A percentile compares a stretch with the other conserved stretches of the same genome.
These are phyloP conservation scores for Neotragus moschatus DNA, from an alignment of 2,113 vertebrate genomes.

Conservation along the genomic window DNA sequence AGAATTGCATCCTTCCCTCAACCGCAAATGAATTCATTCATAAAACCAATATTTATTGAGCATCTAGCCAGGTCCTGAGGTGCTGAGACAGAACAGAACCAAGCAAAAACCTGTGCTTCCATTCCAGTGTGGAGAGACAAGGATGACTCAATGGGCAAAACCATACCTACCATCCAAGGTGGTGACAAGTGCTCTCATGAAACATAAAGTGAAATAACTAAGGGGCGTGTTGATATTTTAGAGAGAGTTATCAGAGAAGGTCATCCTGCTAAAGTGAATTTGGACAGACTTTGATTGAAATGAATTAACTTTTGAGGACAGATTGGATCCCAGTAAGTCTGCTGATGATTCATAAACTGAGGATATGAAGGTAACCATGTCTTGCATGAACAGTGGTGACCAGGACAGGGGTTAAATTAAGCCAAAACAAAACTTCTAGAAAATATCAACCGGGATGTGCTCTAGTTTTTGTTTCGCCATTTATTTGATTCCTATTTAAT, in stretches of 20 bases:
- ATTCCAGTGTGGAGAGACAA: background rate
- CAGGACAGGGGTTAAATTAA: background rate
- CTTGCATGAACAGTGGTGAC: background rate
- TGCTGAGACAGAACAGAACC: background rate
- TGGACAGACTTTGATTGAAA: background rate
- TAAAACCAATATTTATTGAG: background rate
- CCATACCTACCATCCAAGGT: background rate
- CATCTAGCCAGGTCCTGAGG: no score
- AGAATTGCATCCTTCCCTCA: background rate
- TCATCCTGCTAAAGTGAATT: background rate
- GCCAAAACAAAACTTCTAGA: background rate
- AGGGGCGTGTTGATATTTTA: background rate
- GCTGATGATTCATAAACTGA: background rate
- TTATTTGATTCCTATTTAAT: background rate
- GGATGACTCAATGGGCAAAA: background rate
- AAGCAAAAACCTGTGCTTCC: background rate
- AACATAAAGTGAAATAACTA: background rate
- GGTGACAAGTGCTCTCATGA: background rate
- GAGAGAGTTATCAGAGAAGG: background rate
- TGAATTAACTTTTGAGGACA: background rate
- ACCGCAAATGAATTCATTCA: background rate
- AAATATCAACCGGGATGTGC: background rate
- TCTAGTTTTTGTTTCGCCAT: background rate
- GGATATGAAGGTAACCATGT: accelerated
- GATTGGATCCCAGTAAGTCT: background rate